Base-by-base conservation (phyloP, 2,113 vertebrate genomes). In the Macquaria australasica region DNA sequence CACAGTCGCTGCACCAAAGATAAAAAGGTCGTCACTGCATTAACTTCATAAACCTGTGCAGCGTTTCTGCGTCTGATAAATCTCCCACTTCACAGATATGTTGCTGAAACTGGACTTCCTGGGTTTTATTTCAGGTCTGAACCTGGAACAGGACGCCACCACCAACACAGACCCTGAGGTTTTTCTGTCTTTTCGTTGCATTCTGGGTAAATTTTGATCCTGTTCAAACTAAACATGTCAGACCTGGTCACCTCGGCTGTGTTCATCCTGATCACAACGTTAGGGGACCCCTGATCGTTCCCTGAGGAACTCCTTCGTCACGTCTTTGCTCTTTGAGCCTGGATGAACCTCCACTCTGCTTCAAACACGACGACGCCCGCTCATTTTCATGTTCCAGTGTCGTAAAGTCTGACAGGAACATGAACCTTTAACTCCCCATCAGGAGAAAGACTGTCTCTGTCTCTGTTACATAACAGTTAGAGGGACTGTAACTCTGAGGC, bases 391-490 rank as follows among this genome's bases (percentile, higher is more conserved):
- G 48, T 62, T 34, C 14, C 4, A 20, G 25, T 1, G 21, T 25
- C 3, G 28, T 79, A 34, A 79, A 82, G 0, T 79, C 12, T 66
- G 75, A 83, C 69, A 25, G 48, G 39, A 81, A 71, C 73, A 43
- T 62, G 28, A 58, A 58, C 31, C 43, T 55, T 69, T 51, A 58
- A 53, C 37, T 14, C 2, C 25, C 15, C 51, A 55, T 50, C 37
- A 15, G 21, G 55, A 3, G 41, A 4, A 6, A 31, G n/a, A 31
- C 28, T 31, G 28, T 31, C 28, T 43, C 21, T 2, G 55, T n/a
- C n/a, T n/a, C 43, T 50, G 48, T 77, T 63, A 55, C 21, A 1
- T 63, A 77, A 82, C 31, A 23, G 23, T 15, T 1, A 25, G 43
- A 1, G 15, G 5, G 55, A 28, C 28, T 9, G 28, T 7, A 39